Evolutionary conservation across 2,888 invertebrate species (phyloP).

Genomic region (Caenorhabditis sinica): DNA sequence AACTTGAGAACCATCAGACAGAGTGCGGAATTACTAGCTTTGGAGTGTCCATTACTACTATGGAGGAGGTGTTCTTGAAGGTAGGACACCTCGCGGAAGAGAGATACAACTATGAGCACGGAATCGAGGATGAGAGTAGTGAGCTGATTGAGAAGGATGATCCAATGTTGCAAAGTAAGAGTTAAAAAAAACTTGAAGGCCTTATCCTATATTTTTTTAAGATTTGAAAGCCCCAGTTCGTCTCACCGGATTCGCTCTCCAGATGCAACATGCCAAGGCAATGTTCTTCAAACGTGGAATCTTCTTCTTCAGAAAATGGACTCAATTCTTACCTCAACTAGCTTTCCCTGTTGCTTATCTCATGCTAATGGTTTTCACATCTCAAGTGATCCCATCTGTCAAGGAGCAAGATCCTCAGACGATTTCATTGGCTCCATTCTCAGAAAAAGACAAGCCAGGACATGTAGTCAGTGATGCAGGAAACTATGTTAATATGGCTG

Average conservation of each 20-base stretch:
- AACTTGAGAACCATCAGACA: conserved; percentile 87
- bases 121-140: conserved; percentile 56
- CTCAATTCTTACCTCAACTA: conserved; percentile 78
- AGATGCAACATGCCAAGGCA: conserved; percentile 74
- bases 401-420: conserved; percentile 68
- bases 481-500: conserved; percentile 5
- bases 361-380: conserved; percentile 66
- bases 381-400: conserved; percentile 66
- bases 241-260: conserved; percentile 70
- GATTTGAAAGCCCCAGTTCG: conserved; percentile 62
- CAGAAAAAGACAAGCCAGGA: conserved; percentile 42
- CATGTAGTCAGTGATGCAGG: conserved; percentile 49
- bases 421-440: conserved; percentile 60
- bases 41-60: conserved; percentile 91
- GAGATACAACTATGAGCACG: conserved; percentile 60
- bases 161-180: conserved; percentile 63
- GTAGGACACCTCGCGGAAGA: conserved; percentile 79
- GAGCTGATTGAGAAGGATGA: conserved; percentile 67
- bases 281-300: conserved; percentile 79
- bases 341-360: conserved; percentile 75
- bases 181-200: too few species aligned
- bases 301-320: conserved; percentile 79
- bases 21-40: conserved; percentile 89
- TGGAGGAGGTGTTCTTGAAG: conserved; percentile 93
- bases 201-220: too few species aligned